Base-by-base conservation (phyloP, 2,797 vertebrate genomes). In the Pempheris klunzingeri region DNA sequence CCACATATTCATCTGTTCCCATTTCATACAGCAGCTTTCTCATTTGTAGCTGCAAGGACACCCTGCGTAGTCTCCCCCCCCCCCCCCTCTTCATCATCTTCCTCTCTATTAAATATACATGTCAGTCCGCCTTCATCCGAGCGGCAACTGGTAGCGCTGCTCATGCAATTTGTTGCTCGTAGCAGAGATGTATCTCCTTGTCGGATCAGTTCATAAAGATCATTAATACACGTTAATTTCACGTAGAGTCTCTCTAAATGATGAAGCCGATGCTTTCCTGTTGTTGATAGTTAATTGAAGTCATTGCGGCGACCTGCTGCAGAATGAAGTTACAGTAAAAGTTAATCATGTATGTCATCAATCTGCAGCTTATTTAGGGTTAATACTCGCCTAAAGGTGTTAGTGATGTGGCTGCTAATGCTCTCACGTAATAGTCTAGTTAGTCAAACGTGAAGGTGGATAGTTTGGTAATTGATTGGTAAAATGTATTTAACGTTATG, bases 31-130 rank as follows among this genome's bases (percentile, higher is more conserved):
- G 4, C 22, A 28, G 9, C 12, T 71, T 78, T 71, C 36, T 50
- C 38, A 18, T 77, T 54, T 71, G 63, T 77, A 67, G 44, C 46
- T 55, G 71, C 62, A 66, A 44, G 66, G 66, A 78, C 50, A 47
- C 22, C 54, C 55, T 68, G 57, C 54, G n/a, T 44, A 26, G 14
- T 32, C 6, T 32, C 4, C 3, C 8, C 1, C 20, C n/a, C 28
- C 15, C 43, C 43, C 26, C 36, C 0, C 3, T 32, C 30, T 32
- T 32, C 30, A 4, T 32, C 34, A 15, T 8, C 20, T 20, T 30
- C 39, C 68, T 47, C n/a, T 8, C 50, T 64, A 80, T 89, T 62
- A 83, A 90, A 86, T 62, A 76, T 86, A 81, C 74, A 80, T 77
- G 70, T 50, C 77, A 77, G 74, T 73, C 80, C 79, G 81, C 81